Conservation (phyloP, 1,140 invertebrate species). For the Nasonia vitripennis region DNA sequence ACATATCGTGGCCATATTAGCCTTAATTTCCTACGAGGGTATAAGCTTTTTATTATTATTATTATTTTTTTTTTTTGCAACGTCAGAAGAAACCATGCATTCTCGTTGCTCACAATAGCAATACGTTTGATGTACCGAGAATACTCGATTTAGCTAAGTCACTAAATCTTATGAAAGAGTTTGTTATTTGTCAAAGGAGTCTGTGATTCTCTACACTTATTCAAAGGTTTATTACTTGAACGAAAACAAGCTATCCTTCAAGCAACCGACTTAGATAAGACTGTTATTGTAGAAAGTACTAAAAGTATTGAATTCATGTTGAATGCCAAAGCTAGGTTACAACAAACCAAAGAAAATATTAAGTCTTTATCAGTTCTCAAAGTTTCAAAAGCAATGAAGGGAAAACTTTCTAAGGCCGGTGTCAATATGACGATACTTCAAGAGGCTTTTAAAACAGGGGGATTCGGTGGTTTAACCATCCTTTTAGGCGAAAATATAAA, state of each 20-base stretch:
- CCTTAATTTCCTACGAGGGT: too few species aligned
- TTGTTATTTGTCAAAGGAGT: neutral
- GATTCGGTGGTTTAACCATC: neutral
- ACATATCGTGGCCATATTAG: too few species aligned
- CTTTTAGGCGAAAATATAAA: neutral
- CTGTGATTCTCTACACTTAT: constrained; percentile 5
- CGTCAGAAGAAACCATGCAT: neutral
- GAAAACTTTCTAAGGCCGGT: neutral
- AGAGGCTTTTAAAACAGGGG: neutral
- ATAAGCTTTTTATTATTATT: neutral
- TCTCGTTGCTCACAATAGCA: constrained; percentile 22
- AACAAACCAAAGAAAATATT: neutral
- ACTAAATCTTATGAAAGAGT: constrained; percentile 1
- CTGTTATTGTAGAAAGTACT: neutral
- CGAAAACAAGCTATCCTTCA: neutral
- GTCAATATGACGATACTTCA: neutral
- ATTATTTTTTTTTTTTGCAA: constrained; percentile 26
- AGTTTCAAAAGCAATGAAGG: neutral
- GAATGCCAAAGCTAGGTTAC: neutral
- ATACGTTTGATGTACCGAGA: constrained; percentile 11
- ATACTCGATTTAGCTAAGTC: neutral
- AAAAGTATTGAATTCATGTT: neutral
- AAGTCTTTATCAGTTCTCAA: neutral
- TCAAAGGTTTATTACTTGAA: neutral
- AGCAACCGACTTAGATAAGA: neutral